Evolutionary conservation across 1,140 invertebrate species (phyloP), one percentile per base, ranked within the genome.

Genomic region (Pectinophora gossypiella): DNA sequence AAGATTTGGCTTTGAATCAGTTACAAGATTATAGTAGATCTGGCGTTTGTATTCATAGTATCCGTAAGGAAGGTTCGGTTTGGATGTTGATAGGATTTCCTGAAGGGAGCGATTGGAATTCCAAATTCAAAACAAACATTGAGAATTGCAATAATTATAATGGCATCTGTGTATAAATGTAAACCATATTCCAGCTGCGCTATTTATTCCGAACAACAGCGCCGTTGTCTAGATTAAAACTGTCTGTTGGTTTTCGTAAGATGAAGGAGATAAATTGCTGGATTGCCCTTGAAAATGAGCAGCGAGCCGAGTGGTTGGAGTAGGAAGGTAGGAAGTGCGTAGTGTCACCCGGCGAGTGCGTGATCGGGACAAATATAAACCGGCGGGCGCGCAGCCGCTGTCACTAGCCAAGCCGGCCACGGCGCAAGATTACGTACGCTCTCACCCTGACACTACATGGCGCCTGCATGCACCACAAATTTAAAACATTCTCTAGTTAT

Each of bases 351-450:
- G 46, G 57, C 55, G 56, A 27, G 43, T 51, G 62, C 75, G 70
- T 77, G 72, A 61, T 61, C 56, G 40, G 54, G 48, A 60, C 61
- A 69, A 68, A 77, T 77, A 77, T 75, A 75, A 71, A 68, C 57
- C 32, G 59, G n/a, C 42, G 36, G 6, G 50, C 43, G 32, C 49
- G 56, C 10, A 19, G 18, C 42, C 51, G 54, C 51, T 57, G 54
- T 51, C 59, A 52, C 48, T n/a, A 48, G 48, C 27, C 27, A 32
- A 32, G 13, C 19, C 35, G 35, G 5, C 35, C 6, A 15, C 42
- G 18, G 10, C 27, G 27, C 27, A 46, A 44, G 44, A 38, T 40
- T 53, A 53, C 36, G 18, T 15, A 40, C 45, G 56, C 44, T 35
- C 48, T 54, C 15, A 43, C 42, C 50, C 50, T 52, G 50, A 44